Evolutionary conservation across 2,888 invertebrate genomes (phyloP).

Genomic region (Arrhopalites spinosus): DNA sequence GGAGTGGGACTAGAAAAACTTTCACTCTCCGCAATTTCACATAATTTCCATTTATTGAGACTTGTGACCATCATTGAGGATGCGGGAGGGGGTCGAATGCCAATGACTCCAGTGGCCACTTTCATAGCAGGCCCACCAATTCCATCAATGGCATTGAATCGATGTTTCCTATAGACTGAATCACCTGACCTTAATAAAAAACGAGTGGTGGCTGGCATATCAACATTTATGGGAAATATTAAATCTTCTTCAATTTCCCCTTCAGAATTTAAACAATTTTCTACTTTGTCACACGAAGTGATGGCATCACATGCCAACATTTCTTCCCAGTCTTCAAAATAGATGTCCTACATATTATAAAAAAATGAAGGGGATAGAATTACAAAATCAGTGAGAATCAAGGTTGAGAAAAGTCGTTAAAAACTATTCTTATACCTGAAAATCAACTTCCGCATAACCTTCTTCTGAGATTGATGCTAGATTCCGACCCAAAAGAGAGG

Average conservation of each 20-base stretch:
- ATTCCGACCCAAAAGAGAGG: constrained; percentile 61
- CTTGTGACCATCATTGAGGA: neutral
- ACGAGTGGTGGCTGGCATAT: too few relatives aligned
- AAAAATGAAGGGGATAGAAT: neutral
- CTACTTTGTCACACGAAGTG: constrained; percentile 79
- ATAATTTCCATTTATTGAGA: neutral
- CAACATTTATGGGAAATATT: constrained; percentile 13
- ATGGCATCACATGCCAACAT: constrained; percentile 69
- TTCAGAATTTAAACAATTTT: constrained; percentile 53
- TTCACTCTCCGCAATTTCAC: constrained; percentile 18
- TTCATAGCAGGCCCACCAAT: constrained; percentile 2
- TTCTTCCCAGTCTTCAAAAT: constrained; percentile 56
- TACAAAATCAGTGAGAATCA: neutral
- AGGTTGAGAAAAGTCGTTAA: constrained; percentile 6
- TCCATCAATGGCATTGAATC: constrained; percentile 12
- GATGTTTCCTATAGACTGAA: neutral
- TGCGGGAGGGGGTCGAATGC: neutral
- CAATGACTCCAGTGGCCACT: constrained; percentile 7
- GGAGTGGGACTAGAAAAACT: constrained; percentile 6
- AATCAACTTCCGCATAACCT: constrained; percentile 79
- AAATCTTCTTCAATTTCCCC: constrained; percentile 71
- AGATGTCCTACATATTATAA: constrained; percentile 52
- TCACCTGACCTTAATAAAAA: neutral
- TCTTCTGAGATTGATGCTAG: constrained; percentile 84
- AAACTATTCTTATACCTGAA: constrained; percentile 66